Evolutionary conservation across 2,888 invertebrate genomes (phyloP), one percentile per base, ranked within the genome.

Genomic region (Drosophila colorata): DNA sequence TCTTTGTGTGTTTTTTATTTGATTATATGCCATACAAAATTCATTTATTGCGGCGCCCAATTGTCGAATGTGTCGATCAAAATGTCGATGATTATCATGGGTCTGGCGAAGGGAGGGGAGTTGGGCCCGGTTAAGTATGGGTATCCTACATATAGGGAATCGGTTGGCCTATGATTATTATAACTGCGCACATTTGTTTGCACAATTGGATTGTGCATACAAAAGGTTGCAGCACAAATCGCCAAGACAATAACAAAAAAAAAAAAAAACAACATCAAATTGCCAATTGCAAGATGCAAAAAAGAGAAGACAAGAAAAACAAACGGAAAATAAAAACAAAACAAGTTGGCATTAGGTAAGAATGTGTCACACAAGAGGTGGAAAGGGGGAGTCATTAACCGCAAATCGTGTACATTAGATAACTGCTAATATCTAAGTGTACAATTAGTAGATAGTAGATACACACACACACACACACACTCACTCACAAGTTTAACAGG

Each of bases 31-130:
- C 18, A 53, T 37, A 56, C 5, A 52, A 25, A 56, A 63, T 40
- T 55, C 25, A 67, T 80, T 86, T 66, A 80, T 65, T 67, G 60
- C 58, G 80, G 86, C 81, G 87, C 82, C 88, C 43, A 64, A 55
- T 69, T 61, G 83, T 35, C 86, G 69, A 87, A 85, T 64, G 72
- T 64, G 80, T 82, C 88, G 68, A 74, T 65, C 77, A 68, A 69
- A 77, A 3, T 60, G 64, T 51, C 49, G 35, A 40, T 49, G 66
- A 72, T 78, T 72, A 75, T 25, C 60, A 56, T 47, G 52, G 75
- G 44, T 65, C 25, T 7, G 7, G 25, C 41, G 31, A 23, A 9
- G 35, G 43, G 65, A 55, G 40, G 18, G 5, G 37, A n/a, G 11
- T 9, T 16, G 8, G 41, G 33, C 3, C 28, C 38, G 38, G 37